phyloP scores from a whole-genome alignment of 1,140 invertebrate genomes.

The Leucophenga varia region DNA sequence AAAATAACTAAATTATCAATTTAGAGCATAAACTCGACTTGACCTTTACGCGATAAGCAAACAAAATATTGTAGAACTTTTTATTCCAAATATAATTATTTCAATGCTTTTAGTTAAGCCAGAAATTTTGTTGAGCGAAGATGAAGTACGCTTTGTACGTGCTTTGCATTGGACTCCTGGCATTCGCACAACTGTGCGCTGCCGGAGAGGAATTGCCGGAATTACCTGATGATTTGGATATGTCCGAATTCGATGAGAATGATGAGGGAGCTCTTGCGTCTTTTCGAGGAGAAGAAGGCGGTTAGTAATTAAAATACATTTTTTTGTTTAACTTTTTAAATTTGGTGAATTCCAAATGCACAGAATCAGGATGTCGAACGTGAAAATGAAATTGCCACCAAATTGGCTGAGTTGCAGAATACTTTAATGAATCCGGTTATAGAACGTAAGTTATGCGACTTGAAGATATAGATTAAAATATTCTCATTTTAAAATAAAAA shows the following conservation, averaged over 20 bases:
- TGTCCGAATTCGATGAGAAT: constrained; percentile 41
- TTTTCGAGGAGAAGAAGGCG: constrained; percentile 45
- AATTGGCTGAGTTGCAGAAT: constrained; percentile 31
- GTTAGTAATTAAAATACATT: constrained; percentile 25
- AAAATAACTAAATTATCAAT: no score
- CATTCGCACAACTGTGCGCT: constrained; percentile 26
- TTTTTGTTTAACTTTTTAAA: no score
- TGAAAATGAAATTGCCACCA: constrained; percentile 44
- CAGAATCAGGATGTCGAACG: constrained; percentile 45
- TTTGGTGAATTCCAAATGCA: no score
- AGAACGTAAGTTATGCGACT: constrained; percentile 21
- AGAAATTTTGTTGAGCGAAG: not conserved
- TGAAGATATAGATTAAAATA: not conserved
- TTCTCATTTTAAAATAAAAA: not conserved
- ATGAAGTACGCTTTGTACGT: constrained; percentile 41
- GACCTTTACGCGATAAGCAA: no score
- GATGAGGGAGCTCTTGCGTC: constrained; percentile 44
- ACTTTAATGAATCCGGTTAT: constrained; percentile 40
- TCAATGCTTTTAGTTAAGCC: constrained; percentile 13
- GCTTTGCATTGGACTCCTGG: constrained; percentile 41
- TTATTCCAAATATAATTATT: no score
- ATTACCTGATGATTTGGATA: constrained; percentile 17
- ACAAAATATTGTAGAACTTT: no score
- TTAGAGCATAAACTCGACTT: no score
- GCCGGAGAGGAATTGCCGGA: constrained; percentile 11